Base-by-base conservation (phyloP, 2,797 vertebrate genomes). In the Sebastolobus alascanus region DNA sequence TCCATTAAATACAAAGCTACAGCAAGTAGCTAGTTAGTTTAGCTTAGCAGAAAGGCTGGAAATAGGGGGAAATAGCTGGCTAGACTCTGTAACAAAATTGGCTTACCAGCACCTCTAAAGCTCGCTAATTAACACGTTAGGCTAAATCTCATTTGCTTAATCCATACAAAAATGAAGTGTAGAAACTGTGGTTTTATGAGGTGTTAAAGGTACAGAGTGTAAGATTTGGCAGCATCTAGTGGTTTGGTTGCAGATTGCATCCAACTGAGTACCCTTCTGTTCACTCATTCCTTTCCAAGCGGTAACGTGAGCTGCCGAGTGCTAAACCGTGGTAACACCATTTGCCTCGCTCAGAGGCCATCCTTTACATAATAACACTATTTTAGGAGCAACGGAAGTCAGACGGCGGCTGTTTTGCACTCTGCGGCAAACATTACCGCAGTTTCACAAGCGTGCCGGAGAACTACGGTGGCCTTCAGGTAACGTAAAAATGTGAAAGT, bases 211-310 rank as follows among this genome's bases (percentile, higher is more conserved):
- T 18, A 46, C 0, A 46, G 16, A 18, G 43, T 46, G 43, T 18
- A 18, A 18, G 43, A 46, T 46, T 46, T 46, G 43, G 16, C 16
- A 18, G 16, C 16, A 46, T 46, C 43, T 18, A 46, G 43, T 46
- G 16, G 16, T 46, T 16, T 46, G 43, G 43, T 46, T 46, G 43
- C 43, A 46, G 43, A 46, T 18, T 46, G 43, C 43, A 46, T 46
- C 43, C 43, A 46, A 18, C 16, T 18, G 16, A 46, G 7, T 46
- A 46, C 16, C 16, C 0, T 18, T 46, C 43, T 2, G 43, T 46
- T 46, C 16, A 0, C 40, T 16, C 40, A 43, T 43, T 43, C 40
- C 40, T 43, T 43, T 43, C 40, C 0, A 0, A 43, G 40, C 14
- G 14, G 40, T 16, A 46, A 46, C 16, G 0, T 46, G 16, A 46